phyloP scores from a whole-genome alignment of 2,797 vertebrate genomes.

The Mormyrops boulengeri region DNA sequence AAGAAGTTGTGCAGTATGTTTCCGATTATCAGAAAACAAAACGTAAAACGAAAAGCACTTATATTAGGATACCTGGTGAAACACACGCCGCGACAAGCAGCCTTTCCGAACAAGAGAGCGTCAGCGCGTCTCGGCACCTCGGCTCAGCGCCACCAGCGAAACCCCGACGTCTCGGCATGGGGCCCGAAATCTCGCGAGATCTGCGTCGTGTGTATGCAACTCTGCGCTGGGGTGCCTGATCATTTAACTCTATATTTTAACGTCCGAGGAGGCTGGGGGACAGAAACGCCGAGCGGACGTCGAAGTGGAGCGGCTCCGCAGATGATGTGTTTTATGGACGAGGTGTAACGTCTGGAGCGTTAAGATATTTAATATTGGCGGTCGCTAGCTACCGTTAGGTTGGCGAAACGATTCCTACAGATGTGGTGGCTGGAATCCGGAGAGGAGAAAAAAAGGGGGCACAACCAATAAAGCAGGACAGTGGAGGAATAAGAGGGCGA shows the following conservation, averaged over 20 bases:
- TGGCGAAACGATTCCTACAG: conserved; percentile 1
- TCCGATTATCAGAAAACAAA: not conserved
- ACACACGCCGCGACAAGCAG: not conserved
- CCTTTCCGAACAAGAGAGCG: not conserved
- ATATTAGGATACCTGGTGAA: not conserved
- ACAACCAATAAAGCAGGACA: not conserved
- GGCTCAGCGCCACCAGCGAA: not conserved
- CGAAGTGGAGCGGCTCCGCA: not conserved
- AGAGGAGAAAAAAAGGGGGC: conserved; percentile 8
- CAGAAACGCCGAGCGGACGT: not conserved
- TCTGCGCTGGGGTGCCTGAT: conserved; percentile 15
- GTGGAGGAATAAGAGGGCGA: not conserved
- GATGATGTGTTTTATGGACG: not conserved
- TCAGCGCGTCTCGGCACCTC: not conserved
- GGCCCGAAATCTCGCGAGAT: conserved; percentile 33
- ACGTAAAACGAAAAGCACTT: not conserved
- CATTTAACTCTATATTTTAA: conserved; percentile 8
- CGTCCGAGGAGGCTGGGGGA: not conserved
- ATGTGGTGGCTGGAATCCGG: conserved; percentile 16
- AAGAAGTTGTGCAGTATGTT: not conserved
- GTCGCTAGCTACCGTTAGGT: conserved; percentile 1
- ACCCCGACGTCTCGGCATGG: not conserved
- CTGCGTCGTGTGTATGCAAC: not conserved
- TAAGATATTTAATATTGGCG: not conserved
- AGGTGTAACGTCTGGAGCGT: not conserved